Percentiles rank a stretch among this genome's conserved stretches.
Evolutionary conservation across 2,113 vertebrate genomes (phyloP).

Genomic region (Morphnarchus princeps): DNA sequence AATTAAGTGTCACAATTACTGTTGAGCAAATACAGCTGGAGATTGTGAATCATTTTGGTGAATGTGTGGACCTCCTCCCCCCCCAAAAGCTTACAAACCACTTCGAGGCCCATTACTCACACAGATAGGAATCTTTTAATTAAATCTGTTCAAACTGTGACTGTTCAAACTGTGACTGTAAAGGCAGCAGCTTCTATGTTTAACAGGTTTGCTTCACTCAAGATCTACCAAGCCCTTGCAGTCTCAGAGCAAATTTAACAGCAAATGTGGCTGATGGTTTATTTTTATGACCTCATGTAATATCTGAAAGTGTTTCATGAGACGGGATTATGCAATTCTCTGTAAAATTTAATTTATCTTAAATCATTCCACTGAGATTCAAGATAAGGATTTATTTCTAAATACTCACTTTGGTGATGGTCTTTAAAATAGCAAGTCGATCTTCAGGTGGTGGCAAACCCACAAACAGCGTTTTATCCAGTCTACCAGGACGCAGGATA

Average conservation of each 20-base stretch:
- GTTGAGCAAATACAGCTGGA: not conserved
- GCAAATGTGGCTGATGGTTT: not conserved
- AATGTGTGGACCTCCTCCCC: not conserved
- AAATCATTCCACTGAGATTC: not conserved
- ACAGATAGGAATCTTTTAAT: slow-evolving; percentile 11
- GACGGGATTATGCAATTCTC: not conserved
- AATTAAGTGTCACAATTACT: not conserved
- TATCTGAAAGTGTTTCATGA: not conserved
- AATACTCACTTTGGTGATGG: slow-evolving; percentile 88
- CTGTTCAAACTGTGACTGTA: not conserved
- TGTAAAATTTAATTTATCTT: not conserved
- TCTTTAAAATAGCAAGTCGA: slow-evolving; percentile 88
- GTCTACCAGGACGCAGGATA: slow-evolving; percentile 88
- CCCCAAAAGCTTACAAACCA: not conserved
- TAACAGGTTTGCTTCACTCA: not conserved
- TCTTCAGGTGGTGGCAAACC: slow-evolving; percentile 89
- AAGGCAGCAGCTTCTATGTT: not conserved
- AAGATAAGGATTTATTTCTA: not conserved
- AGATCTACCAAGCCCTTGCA: not conserved
- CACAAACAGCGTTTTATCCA: slow-evolving; percentile 94
- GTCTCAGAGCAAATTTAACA: not conserved
- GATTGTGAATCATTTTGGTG: not conserved
- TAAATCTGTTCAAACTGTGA: not conserved
- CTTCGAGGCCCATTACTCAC: not conserved
- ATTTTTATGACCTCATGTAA: not conserved